Base-by-base conservation (phyloP, 2,888 invertebrate species). In the Hetaerina titia region DNA sequence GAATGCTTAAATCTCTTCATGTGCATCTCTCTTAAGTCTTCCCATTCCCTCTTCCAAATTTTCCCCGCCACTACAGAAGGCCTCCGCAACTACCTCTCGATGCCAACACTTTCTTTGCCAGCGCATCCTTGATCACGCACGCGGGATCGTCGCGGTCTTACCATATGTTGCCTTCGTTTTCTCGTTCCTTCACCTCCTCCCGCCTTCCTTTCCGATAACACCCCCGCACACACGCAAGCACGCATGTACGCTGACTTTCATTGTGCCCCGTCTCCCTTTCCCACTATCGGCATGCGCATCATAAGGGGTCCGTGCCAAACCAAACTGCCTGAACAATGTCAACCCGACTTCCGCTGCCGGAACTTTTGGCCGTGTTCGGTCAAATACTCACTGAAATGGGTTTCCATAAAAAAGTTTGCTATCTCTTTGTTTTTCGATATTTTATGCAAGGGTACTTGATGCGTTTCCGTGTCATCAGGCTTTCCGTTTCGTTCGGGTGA, bases 391-490 rank as follows among this genome's bases (percentile, higher is more conserved):
- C 81, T 25, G 31, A 31, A 31, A 81, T 8, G 22, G 81, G 11
- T 11, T 31, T 31, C 81, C 25, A 25, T 5, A 31, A 81, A 81
- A 31, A 81, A 31, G 31, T 74, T 25, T 45, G 45, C 45, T 4
- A 81, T 31, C 81, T 31, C 15, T 15, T 31, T 31, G 81, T 81
- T 81, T 60, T 81, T 22, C 81, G 13, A 81, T 81, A 25, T 81
- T 81, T 81, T 81, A 81, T 8, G 11, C 25, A 81, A 31, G 81
- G 81, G 11, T 81, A 81, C 81, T 81, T 81, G 7, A 81, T 31
- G 81, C 81, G 81, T 7, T 81, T 81, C 31, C 81, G 81, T 81
- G 81, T 81, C 81, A 81, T 31, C 81, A 31, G 31, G 25, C 92
- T 69, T 64, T 64, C 69, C n/a, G 25, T 22, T 58, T 63, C 63